Percentiles rank a stretch among this genome's conserved stretches.
These are phyloP conservation scores for Choreutis nemorana DNA, from an alignment of 2,888 invertebrate genomes.

Conservation along the genomic window DNA sequence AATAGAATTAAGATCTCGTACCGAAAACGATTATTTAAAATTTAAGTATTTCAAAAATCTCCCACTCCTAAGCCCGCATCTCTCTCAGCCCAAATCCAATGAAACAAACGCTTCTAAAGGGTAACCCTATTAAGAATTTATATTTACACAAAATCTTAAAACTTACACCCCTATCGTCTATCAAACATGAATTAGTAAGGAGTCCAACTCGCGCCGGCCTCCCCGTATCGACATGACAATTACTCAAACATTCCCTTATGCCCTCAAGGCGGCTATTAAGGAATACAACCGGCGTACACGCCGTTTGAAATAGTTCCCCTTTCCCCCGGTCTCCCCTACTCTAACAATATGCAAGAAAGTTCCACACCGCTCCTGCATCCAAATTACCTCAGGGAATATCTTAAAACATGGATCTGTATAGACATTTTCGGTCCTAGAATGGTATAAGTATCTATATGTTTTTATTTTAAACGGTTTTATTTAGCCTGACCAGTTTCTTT, in stretches of 20 bases:
- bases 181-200: too few relatives aligned
- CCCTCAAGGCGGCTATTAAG: conserved; percentile 48
- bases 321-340: too few relatives aligned
- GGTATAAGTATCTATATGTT: too few relatives aligned
- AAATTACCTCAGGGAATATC: conserved; percentile 46
- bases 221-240: conserved; percentile 10
- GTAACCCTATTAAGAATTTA: too few relatives aligned
- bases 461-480: too few relatives aligned
- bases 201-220: neutral
- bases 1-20: too few relatives aligned
- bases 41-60: neutral
- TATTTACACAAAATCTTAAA: too few relatives aligned
- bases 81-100: neutral
- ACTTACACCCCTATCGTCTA: too few relatives aligned
- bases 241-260: conserved; percentile 14
- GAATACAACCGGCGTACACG: conserved; percentile 32
- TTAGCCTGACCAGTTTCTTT: too few relatives aligned
- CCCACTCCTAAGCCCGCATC: neutral
- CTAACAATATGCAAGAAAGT: conserved; percentile 44
- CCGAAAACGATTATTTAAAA: too few relatives aligned
- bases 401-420: conserved; percentile 1
- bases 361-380: conserved; percentile 43
- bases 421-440: conserved; percentile 1
- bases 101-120: too few relatives aligned
- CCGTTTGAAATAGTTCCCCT: conserved; percentile 42